These are phyloP conservation scores for Pygmarrhopalites habei DNA, from an alignment of 1,140 invertebrate genomes.

Conservation along the genomic window DNA sequence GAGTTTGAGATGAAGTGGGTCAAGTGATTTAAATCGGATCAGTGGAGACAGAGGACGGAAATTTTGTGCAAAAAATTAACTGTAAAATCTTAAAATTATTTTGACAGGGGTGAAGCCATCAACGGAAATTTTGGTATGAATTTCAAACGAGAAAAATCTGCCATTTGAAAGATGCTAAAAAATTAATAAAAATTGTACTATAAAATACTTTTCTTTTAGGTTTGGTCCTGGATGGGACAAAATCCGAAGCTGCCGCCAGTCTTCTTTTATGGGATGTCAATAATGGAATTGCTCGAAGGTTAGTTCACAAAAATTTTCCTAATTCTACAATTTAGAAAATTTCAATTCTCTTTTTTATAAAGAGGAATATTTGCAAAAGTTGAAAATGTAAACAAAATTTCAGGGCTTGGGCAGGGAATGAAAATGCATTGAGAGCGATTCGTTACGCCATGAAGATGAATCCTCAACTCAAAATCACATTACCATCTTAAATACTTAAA, in stretches of 20 bases:
- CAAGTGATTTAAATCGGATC: too few species aligned
- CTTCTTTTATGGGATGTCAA: conserved; percentile 62
- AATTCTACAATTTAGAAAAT: not conserved
- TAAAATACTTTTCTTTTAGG: too few species aligned
- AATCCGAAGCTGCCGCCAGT: conserved; percentile 47
- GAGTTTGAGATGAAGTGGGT: too few species aligned
- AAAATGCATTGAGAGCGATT: conserved; percentile 50
- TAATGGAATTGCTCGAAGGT: conserved; percentile 53
- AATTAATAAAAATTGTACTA: too few species aligned
- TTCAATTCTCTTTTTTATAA: not conserved
- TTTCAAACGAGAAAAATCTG: too few species aligned
- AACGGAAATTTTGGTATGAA: too few species aligned
- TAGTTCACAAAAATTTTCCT: conserved; percentile 43
- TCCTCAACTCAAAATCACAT: conserved; percentile 48
- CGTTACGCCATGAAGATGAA: conserved; percentile 49
- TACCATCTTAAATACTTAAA: conserved; percentile 47
- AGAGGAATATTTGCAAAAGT: not conserved
- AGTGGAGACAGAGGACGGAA: too few species aligned
- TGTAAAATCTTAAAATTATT: too few species aligned
- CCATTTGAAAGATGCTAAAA: too few species aligned
- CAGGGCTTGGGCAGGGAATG: conserved; percentile 48
- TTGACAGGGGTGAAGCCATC: conserved; percentile 57
- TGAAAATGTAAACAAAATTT: conserved; percentile 3
- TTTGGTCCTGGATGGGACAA: conserved; percentile 55
- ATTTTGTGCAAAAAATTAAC: too few species aligned